These are phyloP conservation scores for Archocentrus centrarchus DNA, from an alignment of 2,113 vertebrate genomes.

Conservation along the genomic window DNA sequence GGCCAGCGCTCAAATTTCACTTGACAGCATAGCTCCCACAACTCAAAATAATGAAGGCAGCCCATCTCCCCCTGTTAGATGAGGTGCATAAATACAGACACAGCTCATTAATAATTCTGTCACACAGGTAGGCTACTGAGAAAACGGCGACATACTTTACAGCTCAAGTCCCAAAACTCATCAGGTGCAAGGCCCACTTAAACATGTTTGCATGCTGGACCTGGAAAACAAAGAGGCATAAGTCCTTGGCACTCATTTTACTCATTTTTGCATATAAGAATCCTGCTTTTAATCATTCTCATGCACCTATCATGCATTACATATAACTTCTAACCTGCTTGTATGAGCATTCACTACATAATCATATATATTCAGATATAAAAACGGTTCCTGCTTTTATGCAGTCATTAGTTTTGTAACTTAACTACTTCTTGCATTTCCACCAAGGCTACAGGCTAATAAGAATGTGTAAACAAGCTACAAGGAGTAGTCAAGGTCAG, in stretches of 20 bases:
- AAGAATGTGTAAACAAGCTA: slow-evolving; percentile 34
- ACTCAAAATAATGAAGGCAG: slow-evolving; percentile 64
- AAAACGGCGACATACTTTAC: slow-evolving; percentile 58
- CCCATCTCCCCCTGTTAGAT: slow-evolving; percentile 72
- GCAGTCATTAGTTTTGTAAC: slow-evolving; percentile 8
- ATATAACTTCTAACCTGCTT: background rate
- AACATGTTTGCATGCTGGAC: background rate
- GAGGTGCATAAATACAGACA: slow-evolving; percentile 78
- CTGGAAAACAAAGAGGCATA: background rate
- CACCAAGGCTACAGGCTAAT: slow-evolving; percentile 36
- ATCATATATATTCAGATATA: background rate
- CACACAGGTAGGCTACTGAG: slow-evolving; percentile 72
- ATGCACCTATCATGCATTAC: background rate
- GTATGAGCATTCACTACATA: background rate
- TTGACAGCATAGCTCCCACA: slow-evolving; percentile 68
- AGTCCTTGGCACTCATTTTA: slow-evolving; percentile 2
- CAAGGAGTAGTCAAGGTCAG: slow-evolving; percentile 59
- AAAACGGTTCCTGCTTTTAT: background rate
- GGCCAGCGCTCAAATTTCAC: slow-evolving; percentile 66
- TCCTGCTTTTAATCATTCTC: background rate
- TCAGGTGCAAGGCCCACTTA: slow-evolving; percentile 11
- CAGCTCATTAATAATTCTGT: slow-evolving; percentile 79
- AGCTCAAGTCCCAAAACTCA: slow-evolving; percentile 36
- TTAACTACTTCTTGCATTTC: slow-evolving; percentile 2
- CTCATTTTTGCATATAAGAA: background rate